These are phyloP conservation scores for Catostomus latipinnis DNA, from an alignment of 2,797 vertebrate species.

Conservation along the genomic window DNA sequence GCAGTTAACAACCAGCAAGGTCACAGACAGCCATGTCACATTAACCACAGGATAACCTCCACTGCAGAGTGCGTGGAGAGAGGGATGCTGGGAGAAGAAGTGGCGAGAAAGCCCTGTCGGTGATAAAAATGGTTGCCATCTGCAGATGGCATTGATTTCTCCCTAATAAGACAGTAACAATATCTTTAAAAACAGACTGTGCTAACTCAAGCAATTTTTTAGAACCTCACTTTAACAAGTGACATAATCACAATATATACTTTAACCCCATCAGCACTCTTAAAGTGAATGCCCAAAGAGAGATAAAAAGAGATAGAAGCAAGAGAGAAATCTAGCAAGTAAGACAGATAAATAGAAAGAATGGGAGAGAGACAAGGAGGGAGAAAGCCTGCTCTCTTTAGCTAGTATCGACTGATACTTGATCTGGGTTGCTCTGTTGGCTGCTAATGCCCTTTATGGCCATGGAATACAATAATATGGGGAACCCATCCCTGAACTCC, in stretches of 20 bases:
- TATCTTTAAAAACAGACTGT: conserved; percentile 67
- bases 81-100: conserved; percentile 64
- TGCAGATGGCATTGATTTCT: conserved; percentile 69
- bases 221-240: conserved; percentile 48
- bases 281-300: conserved; percentile 25
- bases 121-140: conserved; percentile 65
- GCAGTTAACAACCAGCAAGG: conserved; percentile 78
- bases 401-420: conserved; percentile 77
- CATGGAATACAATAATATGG: conserved; percentile 78
- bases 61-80: conserved; percentile 35
- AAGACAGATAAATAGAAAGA: too few species aligned
- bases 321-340: too few species aligned
- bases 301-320: conserved; percentile 15
- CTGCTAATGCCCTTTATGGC: conserved; percentile 81
- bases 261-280: conserved; percentile 39
- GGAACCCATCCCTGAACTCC: conserved; percentile 71
- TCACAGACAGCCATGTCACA: conserved; percentile 81
- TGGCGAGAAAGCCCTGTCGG: conserved; percentile 31
- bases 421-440: conserved; percentile 77
- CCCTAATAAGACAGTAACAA: conserved; percentile 70
- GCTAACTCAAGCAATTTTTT: conserved; percentile 46
- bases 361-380: conserved; percentile 31
- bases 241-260: conserved; percentile 53
- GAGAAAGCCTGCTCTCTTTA: conserved; percentile 66
- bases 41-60: conserved; percentile 81